Conservation (phyloP, 1,140 invertebrate species). For the Stegodyphus mimosarum region DNA sequence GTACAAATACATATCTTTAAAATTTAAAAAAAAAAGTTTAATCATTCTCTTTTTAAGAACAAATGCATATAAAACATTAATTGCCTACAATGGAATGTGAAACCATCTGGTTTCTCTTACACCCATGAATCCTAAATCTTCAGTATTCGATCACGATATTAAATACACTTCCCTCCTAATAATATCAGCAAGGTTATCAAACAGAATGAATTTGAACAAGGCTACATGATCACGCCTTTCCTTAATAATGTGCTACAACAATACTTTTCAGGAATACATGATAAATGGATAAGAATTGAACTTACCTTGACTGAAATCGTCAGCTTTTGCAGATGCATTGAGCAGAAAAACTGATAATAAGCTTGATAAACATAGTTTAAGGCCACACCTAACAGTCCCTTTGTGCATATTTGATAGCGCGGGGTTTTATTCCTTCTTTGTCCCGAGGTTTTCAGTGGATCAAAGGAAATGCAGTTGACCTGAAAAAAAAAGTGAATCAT, state of each 20-base stretch:
- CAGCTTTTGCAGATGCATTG: conserved; percentile 50
- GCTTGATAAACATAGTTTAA: conserved; percentile 60
- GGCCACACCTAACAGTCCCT: conserved; percentile 52
- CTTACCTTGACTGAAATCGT: conserved; percentile 60
- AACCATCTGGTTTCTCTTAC: too few species aligned
- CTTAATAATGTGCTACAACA: conserved; percentile 18
- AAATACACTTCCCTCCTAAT: too few species aligned
- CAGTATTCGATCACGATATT: too few species aligned
- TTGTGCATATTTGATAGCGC: conserved; percentile 53
- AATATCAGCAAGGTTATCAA: conserved; percentile 40
- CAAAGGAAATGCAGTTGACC: conserved; percentile 34
- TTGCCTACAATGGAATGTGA: too few species aligned
- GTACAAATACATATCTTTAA: too few species aligned
- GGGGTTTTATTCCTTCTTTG: conserved; percentile 20
- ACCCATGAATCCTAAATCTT: too few species aligned
- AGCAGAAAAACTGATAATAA: conserved; percentile 58
- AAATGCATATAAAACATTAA: too few species aligned
- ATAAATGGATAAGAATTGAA: conserved; percentile 29
- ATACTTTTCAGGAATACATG: conserved; percentile 26
- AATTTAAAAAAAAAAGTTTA: too few species aligned
- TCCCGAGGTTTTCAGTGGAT: conserved; percentile 10
- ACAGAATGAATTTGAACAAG: conserved; percentile 30
- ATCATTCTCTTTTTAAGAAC: too few species aligned
- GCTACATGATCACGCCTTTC: conserved; percentile 11
- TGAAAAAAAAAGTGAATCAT: conserved; percentile 24